phyloP scores from a whole-genome alignment of 1,140 invertebrate genomes.

The Parasteatoda tepidariorum region DNA sequence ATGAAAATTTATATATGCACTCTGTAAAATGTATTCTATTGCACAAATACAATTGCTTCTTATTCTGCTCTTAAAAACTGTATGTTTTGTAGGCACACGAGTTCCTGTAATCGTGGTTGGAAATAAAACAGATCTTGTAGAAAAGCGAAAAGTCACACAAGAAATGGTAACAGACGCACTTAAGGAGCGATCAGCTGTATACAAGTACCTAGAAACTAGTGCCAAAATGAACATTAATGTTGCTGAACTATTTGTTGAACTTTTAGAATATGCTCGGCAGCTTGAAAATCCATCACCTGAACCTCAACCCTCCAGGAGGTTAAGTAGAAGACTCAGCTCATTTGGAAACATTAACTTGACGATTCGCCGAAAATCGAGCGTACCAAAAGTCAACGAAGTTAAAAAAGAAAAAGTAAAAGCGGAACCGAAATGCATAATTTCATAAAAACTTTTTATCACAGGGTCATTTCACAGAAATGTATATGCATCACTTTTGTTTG shows the following conservation, averaged over 20 bases:
- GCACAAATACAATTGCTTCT: no score
- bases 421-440: constrained; percentile 7
- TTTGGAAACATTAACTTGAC: constrained; percentile 58
- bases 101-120: constrained; percentile 92
- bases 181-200: constrained; percentile 59
- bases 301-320: constrained; percentile 23
- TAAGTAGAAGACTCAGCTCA: constrained; percentile 57
- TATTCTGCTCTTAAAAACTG: no score
- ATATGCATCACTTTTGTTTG: no score
- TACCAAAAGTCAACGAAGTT: constrained; percentile 13
- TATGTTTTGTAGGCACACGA: constrained; percentile 66
- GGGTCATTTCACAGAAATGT: no score
- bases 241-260: constrained; percentile 64
- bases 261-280: constrained; percentile 59
- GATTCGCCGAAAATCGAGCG: constrained; percentile 44
- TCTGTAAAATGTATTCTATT: no score
- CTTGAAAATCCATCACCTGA: constrained; percentile 26
- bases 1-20: no score
- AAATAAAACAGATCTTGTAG: constrained; percentile 86
- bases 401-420: not conserved
- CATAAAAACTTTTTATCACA: no score
- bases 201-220: constrained; percentile 65
- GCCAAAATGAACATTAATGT: constrained; percentile 67
- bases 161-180: constrained; percentile 62
- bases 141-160: constrained; percentile 67